Conservation (phyloP, 2,113 vertebrate species). For the Meles meles region DNA sequence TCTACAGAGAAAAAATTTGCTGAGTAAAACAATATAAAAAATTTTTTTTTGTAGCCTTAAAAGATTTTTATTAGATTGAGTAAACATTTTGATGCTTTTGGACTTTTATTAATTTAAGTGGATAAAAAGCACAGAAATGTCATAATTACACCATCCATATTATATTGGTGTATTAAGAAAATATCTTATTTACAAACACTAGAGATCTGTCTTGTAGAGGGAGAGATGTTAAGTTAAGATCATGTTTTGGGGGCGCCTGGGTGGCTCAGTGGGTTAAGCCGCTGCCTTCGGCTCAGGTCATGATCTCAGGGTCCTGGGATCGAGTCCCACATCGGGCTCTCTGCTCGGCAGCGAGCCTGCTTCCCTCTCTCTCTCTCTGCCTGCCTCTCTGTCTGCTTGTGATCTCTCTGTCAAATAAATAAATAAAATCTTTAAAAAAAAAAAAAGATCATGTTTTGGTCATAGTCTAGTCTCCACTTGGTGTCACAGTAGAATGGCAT, state of each 20-base stretch:
- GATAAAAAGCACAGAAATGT: neutral
- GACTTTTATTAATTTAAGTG: neutral
- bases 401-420: too few relatives aligned
- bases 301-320: too few relatives aligned
- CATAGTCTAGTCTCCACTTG: neutral
- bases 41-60: neutral
- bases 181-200: neutral
- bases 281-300: too few relatives aligned
- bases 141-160: neutral
- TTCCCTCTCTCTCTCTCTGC: too few relatives aligned
- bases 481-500: neutral
- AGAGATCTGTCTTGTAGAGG: neutral
- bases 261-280: too few relatives aligned
- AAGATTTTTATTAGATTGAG: neutral
- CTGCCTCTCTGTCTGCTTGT: too few relatives aligned
- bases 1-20: neutral
- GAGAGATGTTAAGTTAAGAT: neutral
- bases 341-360: too few relatives aligned
- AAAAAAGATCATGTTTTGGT: neutral
- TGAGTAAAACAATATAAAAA: neutral
- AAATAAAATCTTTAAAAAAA: too few relatives aligned
- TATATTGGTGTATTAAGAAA: neutral
- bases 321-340: too few relatives aligned
- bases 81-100: constrained; percentile 18
- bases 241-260: too few relatives aligned